Percentiles rank a stretch among this genome's conserved stretches.
These are phyloP conservation scores for Megaceryle maxima DNA, from an alignment of 2,113 vertebrate species.

Conservation along the genomic window DNA sequence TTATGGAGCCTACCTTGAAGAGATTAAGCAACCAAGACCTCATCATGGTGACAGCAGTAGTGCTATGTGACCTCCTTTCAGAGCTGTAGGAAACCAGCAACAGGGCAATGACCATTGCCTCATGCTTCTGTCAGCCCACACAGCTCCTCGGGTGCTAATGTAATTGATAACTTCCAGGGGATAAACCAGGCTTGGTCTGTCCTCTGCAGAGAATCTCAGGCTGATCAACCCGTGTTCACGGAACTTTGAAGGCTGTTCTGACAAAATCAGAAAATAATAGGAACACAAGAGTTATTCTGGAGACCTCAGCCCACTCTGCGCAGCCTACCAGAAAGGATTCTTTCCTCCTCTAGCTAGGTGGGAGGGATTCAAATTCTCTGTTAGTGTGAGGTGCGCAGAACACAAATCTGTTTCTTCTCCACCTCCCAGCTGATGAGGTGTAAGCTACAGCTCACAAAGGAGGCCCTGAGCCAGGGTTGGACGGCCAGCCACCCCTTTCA, in stretches of 20 bases:
- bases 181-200: neutral
- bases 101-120: neutral
- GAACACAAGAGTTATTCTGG: neutral
- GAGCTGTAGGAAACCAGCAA: neutral
- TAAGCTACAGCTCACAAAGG: neutral
- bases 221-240: neutral
- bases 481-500: neutral
- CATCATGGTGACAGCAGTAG: neutral
- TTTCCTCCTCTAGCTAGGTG: neutral
- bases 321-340: neutral
- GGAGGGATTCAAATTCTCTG: neutral
- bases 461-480: neutral
- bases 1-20: neutral
- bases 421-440: neutral
- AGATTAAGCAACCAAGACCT: neutral
- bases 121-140: accelerated
- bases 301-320: neutral
- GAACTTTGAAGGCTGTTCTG: neutral
- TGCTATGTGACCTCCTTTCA: neutral
- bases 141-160: neutral
- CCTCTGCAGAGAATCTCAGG: neutral
- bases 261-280: neutral
- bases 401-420: neutral
- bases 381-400: neutral
- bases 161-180: neutral